Conservation (phyloP, 1,140 invertebrate species). For the roundworm (Caenorhabditis elegans) region WBcel235 BX284604.4:10005501-10006000, state of each 20-base stretch:
- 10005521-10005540: neutral
- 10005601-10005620: neutral
- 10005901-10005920: neutral
- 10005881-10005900: neutral
- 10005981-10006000: no score
- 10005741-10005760: neutral
- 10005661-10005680: neutral
- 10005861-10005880: neutral
- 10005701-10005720: neutral
- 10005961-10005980: neutral
- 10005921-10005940: neutral
- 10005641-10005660: neutral
- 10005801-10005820: neutral
- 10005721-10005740: neutral
- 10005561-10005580: neutral
- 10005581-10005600: neutral
- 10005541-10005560: neutral
- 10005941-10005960: neutral
- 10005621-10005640: neutral
- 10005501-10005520: neutral
- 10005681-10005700: neutral
- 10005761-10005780: neutral
- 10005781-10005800: neutral
- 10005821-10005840: neutral
- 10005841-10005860: neutral